Conservation (phyloP, 2,888 invertebrate genomes). For the Cylindroiulus punctatus region DNA sequence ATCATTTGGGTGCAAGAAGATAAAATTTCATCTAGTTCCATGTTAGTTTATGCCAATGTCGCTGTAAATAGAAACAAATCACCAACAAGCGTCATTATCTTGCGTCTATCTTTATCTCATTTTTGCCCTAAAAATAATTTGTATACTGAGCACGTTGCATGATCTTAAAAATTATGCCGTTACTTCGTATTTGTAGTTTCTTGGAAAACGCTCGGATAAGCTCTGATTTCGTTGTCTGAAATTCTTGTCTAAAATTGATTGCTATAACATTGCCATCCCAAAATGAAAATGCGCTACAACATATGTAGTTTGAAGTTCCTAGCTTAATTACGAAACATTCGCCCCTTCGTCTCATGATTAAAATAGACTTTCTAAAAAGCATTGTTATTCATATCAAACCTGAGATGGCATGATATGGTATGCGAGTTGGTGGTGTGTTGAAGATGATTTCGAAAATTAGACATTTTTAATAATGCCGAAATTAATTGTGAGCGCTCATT, state of each 20-base stretch:
- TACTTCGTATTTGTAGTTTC: background rate
- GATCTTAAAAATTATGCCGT: background rate
- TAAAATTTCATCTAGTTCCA: background rate
- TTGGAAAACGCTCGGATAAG: no score
- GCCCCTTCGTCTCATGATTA: background rate
- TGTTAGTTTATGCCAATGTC: background rate
- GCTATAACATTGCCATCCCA: background rate
- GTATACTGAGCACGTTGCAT: background rate
- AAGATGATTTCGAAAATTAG: no score
- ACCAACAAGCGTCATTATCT: background rate
- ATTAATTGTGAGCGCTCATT: no score
- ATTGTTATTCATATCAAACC: no score
- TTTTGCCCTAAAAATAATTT: background rate
- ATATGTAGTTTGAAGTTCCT: background rate
- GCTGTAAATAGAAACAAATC: background rate
- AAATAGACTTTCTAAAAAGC: background rate
- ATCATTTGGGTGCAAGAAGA: no score
- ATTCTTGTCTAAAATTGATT: background rate
- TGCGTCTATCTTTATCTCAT: background rate
- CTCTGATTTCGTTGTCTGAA: no score
- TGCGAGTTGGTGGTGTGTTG: no score
- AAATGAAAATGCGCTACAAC: background rate
- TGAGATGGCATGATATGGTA: no score
- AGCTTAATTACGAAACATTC: background rate
- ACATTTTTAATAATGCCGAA: no score